phyloP scores from a whole-genome alignment of 2,797 vertebrate species.

The Momotus momota region DNA sequence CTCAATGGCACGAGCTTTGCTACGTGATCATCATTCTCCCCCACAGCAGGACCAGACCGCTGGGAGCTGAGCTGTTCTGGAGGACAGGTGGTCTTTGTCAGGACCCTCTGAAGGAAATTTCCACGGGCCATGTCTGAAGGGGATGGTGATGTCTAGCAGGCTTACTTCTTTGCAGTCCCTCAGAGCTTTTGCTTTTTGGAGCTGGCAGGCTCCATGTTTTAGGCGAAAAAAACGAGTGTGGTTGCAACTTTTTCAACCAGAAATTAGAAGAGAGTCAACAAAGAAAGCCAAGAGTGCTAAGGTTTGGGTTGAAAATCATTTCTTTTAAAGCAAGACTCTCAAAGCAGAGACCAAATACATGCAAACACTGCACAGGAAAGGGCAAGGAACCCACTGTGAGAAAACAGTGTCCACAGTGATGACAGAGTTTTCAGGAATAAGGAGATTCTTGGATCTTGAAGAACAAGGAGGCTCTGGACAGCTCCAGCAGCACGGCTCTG shows the following conservation, averaged over 20 bases:
- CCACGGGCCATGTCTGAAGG: background rate
- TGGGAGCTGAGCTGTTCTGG: background rate
- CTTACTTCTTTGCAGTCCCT: background rate
- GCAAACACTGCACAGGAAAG: background rate
- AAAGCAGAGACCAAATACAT: background rate
- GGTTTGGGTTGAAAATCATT: background rate
- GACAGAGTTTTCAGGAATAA: background rate
- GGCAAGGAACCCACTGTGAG: background rate
- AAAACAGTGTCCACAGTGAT: background rate
- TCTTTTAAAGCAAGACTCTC: background rate
- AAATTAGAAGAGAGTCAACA: background rate
- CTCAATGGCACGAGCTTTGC: background rate
- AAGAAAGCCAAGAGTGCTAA: background rate
- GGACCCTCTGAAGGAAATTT: slow-evolving; percentile 9
- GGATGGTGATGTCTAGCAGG: background rate
- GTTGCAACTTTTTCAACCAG: background rate
- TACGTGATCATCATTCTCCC: background rate
- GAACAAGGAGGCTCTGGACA: background rate
- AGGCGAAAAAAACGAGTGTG: background rate
- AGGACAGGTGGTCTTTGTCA: background rate
- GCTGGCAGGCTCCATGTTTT: background rate
- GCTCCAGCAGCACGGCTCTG: background rate
- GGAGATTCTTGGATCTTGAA: background rate
- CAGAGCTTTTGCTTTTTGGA: background rate
- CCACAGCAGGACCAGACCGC: background rate